Base-by-base conservation (phyloP, 2,113 vertebrate species). In the Aegotheles bennettii region DNA sequence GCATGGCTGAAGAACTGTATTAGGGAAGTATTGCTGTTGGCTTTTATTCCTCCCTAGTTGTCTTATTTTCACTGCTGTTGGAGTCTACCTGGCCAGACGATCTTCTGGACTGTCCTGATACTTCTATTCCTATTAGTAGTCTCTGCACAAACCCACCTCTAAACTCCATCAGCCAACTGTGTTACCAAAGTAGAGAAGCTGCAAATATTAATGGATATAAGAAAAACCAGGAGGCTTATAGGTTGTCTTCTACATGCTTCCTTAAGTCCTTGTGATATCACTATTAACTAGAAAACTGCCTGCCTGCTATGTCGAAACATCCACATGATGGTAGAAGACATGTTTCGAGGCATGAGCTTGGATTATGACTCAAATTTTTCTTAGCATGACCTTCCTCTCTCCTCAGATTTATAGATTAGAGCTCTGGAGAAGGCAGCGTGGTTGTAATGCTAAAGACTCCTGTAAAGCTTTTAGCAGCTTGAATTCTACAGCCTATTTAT, bases 381-480 rank as follows among this genome's bases (percentile, higher is more conserved):
- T 51, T 83, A 74, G 35, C 13, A 50, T 29, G 75, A 74, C 91
- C 67, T 95, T 93, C 74, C 31, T 65, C 36, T 84, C 61, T 84
- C 76, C 81, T 87, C 51, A 77, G 78, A 36, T 93, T 74, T 76
- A 85, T 47, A 67, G 84, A 64, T 89, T 84, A 33, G n/a, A 54
- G 59, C 63, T 50, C 67, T 91, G 74, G 33, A 50, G 50, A 77
- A 74, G 76, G 33, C 50, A 74, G 31, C 8, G 3, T 67, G 54
- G 38, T 54, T 77, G 75, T 35, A 89, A 12, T 59, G 67, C 42
- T 95, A 70, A 91, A 56, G 59, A 67, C 21, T 68, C n/a, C 92
- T 28, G 14, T 63, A 95, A 93, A 90, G 23, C 82, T 95, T 94
- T 93, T 88, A 87, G 63, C 29, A 8, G 59, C 78, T 95, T 87